These are phyloP conservation scores for Zhuqinia jingwanae DNA, from an alignment of 2,888 invertebrate genomes.

Conservation along the genomic window DNA sequence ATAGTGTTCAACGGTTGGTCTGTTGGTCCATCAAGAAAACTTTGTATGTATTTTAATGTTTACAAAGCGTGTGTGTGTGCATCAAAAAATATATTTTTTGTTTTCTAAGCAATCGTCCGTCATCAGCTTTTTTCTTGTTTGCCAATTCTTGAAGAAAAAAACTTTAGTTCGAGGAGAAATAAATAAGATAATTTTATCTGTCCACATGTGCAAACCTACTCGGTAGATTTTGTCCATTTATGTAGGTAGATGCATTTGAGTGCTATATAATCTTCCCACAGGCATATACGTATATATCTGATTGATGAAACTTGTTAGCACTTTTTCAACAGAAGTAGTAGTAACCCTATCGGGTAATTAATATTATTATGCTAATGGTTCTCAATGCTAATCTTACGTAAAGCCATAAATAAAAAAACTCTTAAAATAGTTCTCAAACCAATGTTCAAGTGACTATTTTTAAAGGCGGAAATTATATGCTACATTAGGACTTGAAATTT, in stretches of 20 bases:
- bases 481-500: background rate
- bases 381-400: conserved; percentile 20
- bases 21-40: conserved; percentile 34
- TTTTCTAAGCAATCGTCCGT: conserved; percentile 1
- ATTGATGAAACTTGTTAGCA: conserved; percentile 33
- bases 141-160: conserved; percentile 55
- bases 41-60: background rate
- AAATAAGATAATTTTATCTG: conserved; percentile 49
- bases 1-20: too few species aligned
- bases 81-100: background rate
- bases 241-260: too few species aligned
- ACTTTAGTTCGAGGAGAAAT: background rate
- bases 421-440: conserved; percentile 36
- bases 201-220: background rate
- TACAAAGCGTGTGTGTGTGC: background rate
- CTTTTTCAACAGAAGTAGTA: conserved; percentile 1
- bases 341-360: conserved; percentile 28
- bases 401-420: conserved; percentile 20
- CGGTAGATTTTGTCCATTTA: too few species aligned
- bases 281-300: background rate
- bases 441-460: conserved; percentile 8
- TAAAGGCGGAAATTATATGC: conserved; percentile 13
- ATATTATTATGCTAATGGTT: conserved; percentile 1
- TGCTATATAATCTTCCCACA: too few species aligned
- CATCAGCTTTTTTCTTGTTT: conserved; percentile 52